These are phyloP conservation scores for Sturmia bella DNA, from an alignment of 2,888 invertebrate genomes.

Conservation along the genomic window DNA sequence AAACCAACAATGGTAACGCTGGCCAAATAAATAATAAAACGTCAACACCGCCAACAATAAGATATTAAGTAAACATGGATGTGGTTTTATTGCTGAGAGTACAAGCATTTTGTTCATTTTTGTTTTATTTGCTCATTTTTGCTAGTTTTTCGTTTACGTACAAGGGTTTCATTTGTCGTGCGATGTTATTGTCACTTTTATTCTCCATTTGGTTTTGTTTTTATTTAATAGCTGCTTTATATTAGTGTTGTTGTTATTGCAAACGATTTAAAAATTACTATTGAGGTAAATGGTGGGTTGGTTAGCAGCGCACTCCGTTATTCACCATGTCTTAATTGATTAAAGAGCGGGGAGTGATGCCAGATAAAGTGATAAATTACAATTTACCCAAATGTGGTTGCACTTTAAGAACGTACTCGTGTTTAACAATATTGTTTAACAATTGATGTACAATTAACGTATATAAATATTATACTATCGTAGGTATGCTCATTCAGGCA, in stretches of 20 bases:
- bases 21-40: neutral
- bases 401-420: neutral
- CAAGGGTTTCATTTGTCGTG: no score
- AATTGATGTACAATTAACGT: no score
- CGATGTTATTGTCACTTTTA: no score
- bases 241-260: constrained; percentile 7
- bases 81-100: neutral
- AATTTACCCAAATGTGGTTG: neutral
- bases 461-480: no score
- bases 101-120: constrained; percentile 33
- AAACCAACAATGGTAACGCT: no score
- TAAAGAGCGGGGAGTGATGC: constrained; percentile 10
- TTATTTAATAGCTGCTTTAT: constrained; percentile 50
- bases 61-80: constrained; percentile 40
- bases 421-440: no score
- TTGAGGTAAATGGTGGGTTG: constrained; percentile 10
- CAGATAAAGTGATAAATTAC: constrained; percentile 6
- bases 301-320: neutral
- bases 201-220: no score
- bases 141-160: no score
- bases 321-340: neutral
- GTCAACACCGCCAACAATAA: constrained; percentile 7
- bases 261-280: constrained; percentile 8
- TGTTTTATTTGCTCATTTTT: neutral
- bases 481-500: no score